A percentile compares a stretch with the other conserved stretches of the same genome.
phyloP scores from a whole-genome alignment of 2,113 vertebrate genomes.

The Rhea pennata region DNA sequence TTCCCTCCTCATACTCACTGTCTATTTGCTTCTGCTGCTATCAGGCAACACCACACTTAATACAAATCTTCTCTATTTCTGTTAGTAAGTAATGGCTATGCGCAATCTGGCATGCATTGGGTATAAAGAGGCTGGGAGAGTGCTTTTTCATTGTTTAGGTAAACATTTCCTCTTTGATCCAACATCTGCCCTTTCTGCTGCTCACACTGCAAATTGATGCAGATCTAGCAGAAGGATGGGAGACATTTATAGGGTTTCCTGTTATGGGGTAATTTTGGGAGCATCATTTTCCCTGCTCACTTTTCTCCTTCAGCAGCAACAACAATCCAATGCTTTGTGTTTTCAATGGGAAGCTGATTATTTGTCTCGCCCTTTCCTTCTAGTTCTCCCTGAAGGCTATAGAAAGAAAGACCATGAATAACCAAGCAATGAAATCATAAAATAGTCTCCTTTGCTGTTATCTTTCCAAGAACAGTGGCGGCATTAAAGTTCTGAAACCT shows the following conservation, averaged over 20 bases:
- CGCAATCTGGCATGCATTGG: neutral
- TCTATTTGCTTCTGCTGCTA: slow-evolving; percentile 1
- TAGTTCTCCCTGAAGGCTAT: slow-evolving; percentile 56
- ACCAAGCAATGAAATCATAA: slow-evolving; percentile 69
- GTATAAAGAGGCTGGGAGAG: neutral
- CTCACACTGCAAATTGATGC: slow-evolving; percentile 17
- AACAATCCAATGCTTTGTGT: slow-evolving; percentile 57
- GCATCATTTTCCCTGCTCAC: slow-evolving; percentile 41
- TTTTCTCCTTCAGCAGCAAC: slow-evolving; percentile 38
- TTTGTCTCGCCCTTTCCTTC: slow-evolving; percentile 27
- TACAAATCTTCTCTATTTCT: slow-evolving; percentile 46
- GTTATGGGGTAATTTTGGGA: slow-evolving; percentile 36
- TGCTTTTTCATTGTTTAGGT: slow-evolving; percentile 27
- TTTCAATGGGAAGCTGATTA: slow-evolving; percentile 13
- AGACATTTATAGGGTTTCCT: slow-evolving; percentile 44
- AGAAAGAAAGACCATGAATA: slow-evolving; percentile 53
- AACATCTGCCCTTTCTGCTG: slow-evolving; percentile 43
- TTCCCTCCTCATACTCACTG: neutral
- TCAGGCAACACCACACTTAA: slow-evolving; percentile 34
- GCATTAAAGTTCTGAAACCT: slow-evolving; percentile 68
- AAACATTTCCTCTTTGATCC: slow-evolving; percentile 47
- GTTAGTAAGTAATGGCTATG: neutral
- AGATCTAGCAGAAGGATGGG: slow-evolving; percentile 6
- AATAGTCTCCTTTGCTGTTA: slow-evolving; percentile 56
- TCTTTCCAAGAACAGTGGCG: slow-evolving; percentile 66